Evolutionary conservation across 2,888 invertebrate genomes (phyloP).

Genomic region (Oasisia sp.): DNA sequence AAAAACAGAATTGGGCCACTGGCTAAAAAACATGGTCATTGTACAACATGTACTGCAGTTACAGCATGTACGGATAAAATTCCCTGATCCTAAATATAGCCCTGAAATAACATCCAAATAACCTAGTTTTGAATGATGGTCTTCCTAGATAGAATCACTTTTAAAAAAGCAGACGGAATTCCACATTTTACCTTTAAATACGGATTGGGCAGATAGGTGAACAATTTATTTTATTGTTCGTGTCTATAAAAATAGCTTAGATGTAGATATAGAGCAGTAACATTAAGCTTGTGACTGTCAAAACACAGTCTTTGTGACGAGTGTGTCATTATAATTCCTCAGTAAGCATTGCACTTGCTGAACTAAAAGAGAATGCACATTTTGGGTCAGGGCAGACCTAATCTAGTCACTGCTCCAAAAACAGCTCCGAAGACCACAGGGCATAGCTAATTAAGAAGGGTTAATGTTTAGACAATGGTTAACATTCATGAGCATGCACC

Average conservation of each 20-base stretch:
- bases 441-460: no score
- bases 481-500: no score
- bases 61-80: background rate
- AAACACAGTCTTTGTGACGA: background rate
- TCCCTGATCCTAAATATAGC: background rate
- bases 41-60: background rate
- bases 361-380: background rate
- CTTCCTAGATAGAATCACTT: no score
- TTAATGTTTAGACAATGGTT: no score
- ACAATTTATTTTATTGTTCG: background rate
- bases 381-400: no score
- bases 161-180: no score
- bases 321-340: background rate
- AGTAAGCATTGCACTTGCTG: background rate
- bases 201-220: background rate
- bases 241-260: background rate
- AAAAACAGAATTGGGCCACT: background rate
- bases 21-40: background rate
- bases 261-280: background rate
- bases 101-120: no score
- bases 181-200: background rate
- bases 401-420: no score
- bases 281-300: background rate
- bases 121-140: no score
- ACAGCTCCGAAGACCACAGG: no score